Base-by-base conservation (phyloP, 2,797 vertebrate genomes). In the Scomberomorus guttatus region DNA sequence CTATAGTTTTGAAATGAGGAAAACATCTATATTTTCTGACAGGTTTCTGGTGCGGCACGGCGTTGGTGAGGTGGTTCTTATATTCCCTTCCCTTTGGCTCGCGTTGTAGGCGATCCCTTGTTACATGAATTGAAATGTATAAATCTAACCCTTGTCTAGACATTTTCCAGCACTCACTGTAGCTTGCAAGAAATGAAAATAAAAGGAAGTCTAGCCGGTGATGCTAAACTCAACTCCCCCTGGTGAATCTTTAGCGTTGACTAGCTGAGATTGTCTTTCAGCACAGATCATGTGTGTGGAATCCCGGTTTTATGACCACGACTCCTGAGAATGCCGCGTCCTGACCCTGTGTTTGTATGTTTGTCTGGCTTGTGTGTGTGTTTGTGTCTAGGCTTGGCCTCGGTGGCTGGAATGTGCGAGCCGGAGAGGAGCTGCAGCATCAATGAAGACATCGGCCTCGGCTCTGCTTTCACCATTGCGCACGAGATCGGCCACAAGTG, bases 401-500 rank as follows among this genome's bases (percentile, higher is more conserved):
- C 98, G 27, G 98, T 99, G 91, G 98, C 98, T 94, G 98, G 98
- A 95, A 99, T 99, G 98, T 99, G 98, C 86, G 98, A 99, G 94
- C 98, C 98, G 52, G 98, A 99, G 94, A 95, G 98, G 91, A 99
- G 98, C 92, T 99, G 98, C 96, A 99, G 98, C 95, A 99, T 99
- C 96, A 99, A 99, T 92, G 98, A 99, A 97, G 98, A 99, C 95
- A 98, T 99, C 92, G 98, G 98, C 92, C 95, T 99, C 77, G 98
- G 97, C 74, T 99, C 98, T 83, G 98, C 98, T 90, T 99, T 99
- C 96, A 99, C 98, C 94, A 99, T 99, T 86, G 98, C 98, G 64
- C 98, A 99, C 76, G 98, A 99, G 94, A 99, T 99, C 83, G 98
- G 98, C 94, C 98, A 99, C 97, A 99, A 99, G 98, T 99, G 95